These are phyloP conservation scores for Diachasmimorpha longicaudata DNA, from an alignment of 1,140 invertebrate genomes.

Conservation along the genomic window DNA sequence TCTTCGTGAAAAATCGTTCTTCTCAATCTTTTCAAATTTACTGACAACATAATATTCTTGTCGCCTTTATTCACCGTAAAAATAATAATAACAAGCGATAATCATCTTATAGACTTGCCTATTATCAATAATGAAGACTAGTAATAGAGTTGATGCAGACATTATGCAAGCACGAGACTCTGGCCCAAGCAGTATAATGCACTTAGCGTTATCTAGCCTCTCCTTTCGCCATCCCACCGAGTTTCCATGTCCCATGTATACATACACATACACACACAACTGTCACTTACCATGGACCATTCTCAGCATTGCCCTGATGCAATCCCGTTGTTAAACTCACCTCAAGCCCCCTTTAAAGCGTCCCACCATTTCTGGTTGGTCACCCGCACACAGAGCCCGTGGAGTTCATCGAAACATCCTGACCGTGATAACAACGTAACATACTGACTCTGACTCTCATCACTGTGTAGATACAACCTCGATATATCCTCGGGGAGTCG, in stretches of 20 bases:
- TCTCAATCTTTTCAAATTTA: too few species aligned
- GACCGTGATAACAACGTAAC: neutral
- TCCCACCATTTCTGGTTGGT: neutral
- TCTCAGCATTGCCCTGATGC: neutral
- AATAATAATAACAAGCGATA: neutral
- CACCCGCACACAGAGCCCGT: neutral
- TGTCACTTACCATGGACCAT: conserved; percentile 28
- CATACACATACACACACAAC: conserved; percentile 25
- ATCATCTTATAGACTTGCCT: neutral
- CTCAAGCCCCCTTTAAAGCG: neutral
- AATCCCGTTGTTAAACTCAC: neutral
- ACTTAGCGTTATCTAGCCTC: conserved; percentile 41
- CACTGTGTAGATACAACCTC: neutral
- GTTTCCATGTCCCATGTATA: neutral
- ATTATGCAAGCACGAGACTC: conserved; percentile 37
- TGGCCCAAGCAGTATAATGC: conserved; percentile 36
- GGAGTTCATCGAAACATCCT: neutral
- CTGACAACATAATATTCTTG: too few species aligned
- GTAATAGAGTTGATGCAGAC: conserved; percentile 21
- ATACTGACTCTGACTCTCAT: conserved; percentile 6
- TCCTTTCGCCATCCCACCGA: neutral
- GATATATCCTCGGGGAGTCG: neutral
- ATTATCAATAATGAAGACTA: neutral
- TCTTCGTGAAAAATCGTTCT: too few species aligned
- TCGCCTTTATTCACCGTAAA: too few species aligned